Evolutionary conservation across 2,888 invertebrate genomes (phyloP), one percentile per base, ranked within the genome.

Genomic region (Agonopterix subpropinquella): DNA sequence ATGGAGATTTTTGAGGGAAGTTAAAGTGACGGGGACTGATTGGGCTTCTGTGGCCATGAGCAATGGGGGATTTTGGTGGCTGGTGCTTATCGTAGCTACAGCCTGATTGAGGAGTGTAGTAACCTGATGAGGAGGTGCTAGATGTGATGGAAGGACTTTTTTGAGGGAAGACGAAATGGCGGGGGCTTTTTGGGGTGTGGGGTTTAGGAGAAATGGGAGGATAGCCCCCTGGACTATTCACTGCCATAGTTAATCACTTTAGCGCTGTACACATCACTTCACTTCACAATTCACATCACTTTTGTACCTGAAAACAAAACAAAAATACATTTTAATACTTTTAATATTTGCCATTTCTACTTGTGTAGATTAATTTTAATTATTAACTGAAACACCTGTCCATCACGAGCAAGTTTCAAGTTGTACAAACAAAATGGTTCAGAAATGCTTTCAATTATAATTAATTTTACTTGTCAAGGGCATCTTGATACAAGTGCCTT

Each of bases 21-120:
- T 91, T 89, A 54, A 91, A 91, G 59, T 90, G 91, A 36, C 90
- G 82, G 0, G 91, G 90, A 41, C 90, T 89, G 58, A 90, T 89
- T 0, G 92, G 92, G 53, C 91, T 91, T 43, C 89, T 70, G 45
- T 89, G 90, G 1, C 90, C 90, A 11, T 90, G 90, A 9, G 90
- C 89, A 53, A 90, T 80, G 0, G 89, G 89, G 5, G 88, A 88
- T 50, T 87, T 89, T 0, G 89, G 89, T 0, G 83, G 82, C 43
- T 80, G 85, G 47, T 85, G 78, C 53, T 84, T 84, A 51, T 84
- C 83, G 60, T 88, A 86, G 53, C 85, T 86, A 65, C 86, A 87
- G 48, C 89, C 86, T 0, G 90, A 89, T 54, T 89, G 88, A 13
- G 90, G 90, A 5, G 89, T 89, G 65, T 89, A 91, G 62, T 90